Percentiles rank a stretch among this genome's conserved stretches.
phyloP scores from a whole-genome alignment of 2,113 vertebrate genomes.

The Gopherus flavomarginatus region DNA sequence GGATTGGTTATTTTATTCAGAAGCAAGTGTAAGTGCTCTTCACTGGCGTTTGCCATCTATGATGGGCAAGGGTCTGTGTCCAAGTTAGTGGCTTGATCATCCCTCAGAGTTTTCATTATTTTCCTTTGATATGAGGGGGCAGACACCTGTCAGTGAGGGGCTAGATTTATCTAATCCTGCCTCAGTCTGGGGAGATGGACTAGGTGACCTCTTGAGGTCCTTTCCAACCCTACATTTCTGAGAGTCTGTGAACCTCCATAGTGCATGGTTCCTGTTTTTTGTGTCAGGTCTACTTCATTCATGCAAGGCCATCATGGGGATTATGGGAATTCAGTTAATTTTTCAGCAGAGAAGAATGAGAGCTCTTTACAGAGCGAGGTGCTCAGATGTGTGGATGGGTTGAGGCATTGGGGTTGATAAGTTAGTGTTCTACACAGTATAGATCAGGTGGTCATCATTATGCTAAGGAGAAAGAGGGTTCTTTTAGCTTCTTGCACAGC shows the following conservation, averaged over 20 bases:
- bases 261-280: neutral
- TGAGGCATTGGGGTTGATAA: neutral
- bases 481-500: neutral
- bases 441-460: neutral
- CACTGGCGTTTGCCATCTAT: neutral
- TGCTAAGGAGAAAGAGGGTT: neutral
- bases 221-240: too few relatives aligned
- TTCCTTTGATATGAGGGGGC: neutral
- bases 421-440: neutral
- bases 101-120: neutral
- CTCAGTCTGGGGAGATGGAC: too few relatives aligned
- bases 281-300: neutral
- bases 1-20: neutral
- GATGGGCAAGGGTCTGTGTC: neutral
- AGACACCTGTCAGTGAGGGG: neutral
- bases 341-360: slow-evolving; percentile 19
- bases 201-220: too few relatives aligned
- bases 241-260: too few relatives aligned
- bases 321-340: slow-evolving; percentile 22
- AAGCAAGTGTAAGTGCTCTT: neutral
- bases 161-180: too few relatives aligned
- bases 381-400: slow-evolving; percentile 20
- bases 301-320: neutral
- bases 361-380: slow-evolving; percentile 24
- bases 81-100: neutral